Conservation (phyloP, 2,888 invertebrate species). For the Tubulanus polymorphus region DNA sequence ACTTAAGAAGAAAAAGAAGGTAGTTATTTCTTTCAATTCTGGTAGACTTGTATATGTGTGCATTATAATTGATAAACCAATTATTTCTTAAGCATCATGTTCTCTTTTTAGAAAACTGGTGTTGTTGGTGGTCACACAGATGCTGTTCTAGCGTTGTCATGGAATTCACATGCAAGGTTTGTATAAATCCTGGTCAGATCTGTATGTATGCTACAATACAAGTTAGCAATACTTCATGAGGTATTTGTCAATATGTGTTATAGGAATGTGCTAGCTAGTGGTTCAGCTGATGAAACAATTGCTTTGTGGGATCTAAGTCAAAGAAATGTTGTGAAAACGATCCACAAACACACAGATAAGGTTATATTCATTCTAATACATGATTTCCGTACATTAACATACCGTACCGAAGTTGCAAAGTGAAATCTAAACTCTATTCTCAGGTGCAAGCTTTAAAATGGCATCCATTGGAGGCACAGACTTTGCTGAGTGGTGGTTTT, state of each 20-base stretch:
- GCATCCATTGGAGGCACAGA: constrained; percentile 66
- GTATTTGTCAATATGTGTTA: constrained; percentile 25
- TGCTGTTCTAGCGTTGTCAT: constrained; percentile 85
- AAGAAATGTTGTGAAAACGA: constrained; percentile 69
- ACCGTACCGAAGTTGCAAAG: background rate
- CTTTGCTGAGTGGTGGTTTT: constrained; percentile 76
- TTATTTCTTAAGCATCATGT: too few relatives aligned
- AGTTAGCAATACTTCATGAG: too few relatives aligned
- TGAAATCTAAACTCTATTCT: background rate
- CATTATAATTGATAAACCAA: too few relatives aligned
- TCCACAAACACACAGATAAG: constrained; percentile 72
- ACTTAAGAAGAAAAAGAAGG: constrained; percentile 65
- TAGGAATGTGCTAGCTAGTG: constrained; percentile 86
- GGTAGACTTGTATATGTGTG: too few relatives aligned
- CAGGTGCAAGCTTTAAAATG: constrained; percentile 47
- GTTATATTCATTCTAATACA: background rate
- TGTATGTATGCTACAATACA: too few relatives aligned
- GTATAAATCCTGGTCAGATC: background rate
- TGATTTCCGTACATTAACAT: background rate
- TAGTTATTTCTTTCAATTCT: too few relatives aligned
- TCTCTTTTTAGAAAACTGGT: constrained; percentile 21
- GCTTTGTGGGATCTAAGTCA: constrained; percentile 89
- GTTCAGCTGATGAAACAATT: constrained; percentile 83
- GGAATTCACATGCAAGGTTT: constrained; percentile 63
- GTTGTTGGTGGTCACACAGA: constrained; percentile 70